Base-by-base conservation (phyloP, 1,140 invertebrate genomes). In the Caenorhabditis latens region DNA sequence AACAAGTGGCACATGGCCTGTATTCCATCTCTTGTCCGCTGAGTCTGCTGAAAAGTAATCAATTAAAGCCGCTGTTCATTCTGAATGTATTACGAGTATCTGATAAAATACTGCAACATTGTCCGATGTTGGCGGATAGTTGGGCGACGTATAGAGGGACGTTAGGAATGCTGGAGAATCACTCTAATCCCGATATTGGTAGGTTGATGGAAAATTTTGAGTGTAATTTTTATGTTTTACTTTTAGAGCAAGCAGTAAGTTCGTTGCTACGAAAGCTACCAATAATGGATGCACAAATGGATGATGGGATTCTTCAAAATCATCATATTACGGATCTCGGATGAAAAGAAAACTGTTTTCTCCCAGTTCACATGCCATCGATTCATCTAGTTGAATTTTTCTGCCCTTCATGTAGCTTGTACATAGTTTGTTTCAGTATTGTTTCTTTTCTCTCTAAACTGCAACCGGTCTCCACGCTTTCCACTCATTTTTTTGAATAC, bases 181-280 rank as follows among this genome's bases (percentile, higher is more conserved):
- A 79, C 32, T 43, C 9, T 19, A 79, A 79, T 79, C 9, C 71
- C 1, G 71, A 79, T 50, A 79, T 79, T 50, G 71, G 71, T 79
- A 24, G 24, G 40, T 71, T 40, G 32, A 32, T 32, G 32, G 2
- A 32, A 32, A 32, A 40, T n/a, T 65, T 5, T n/a, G 8, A 21
- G 9, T 11, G 7, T 32, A 63, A 21, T 24, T 63, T 40, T 4
- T 63, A 32, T 40, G 11, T 21, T n/a, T 8, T n/a, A 58, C 11
- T 63, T 63, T 32, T 24, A 63, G 61, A 7, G 14, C 19, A 14
- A 32, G 24, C 61, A 14, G 61, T 24, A 8, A 63, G 61, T 14
- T 32, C 61, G 5, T 13, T 63, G 61, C 24, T 63, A 14, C 11
- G 21, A 19, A 63, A 32, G 9, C 11, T 63, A 24, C 61, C 61